Percentiles rank a stretch among this genome's conserved stretches.
These are phyloP conservation scores for Amblyjoppa proteus DNA, from an alignment of 2,888 invertebrate genomes.

Conservation along the genomic window DNA sequence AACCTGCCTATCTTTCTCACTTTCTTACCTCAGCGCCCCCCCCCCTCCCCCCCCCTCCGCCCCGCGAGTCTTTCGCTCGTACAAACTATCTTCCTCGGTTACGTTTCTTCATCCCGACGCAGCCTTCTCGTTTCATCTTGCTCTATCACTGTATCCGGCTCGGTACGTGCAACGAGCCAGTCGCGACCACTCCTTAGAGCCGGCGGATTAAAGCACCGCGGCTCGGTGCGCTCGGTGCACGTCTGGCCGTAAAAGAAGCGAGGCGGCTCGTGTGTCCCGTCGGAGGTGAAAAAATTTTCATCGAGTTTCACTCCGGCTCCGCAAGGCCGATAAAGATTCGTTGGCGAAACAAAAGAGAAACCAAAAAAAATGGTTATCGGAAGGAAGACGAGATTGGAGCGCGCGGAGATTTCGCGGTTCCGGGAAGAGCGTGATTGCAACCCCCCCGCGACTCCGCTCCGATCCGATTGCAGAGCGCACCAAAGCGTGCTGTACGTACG, in stretches of 20 bases:
- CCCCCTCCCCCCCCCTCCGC: neutral
- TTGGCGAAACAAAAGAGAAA: too few relatives aligned
- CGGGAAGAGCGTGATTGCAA: constrained; percentile 47
- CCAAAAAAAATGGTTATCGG: too few relatives aligned
- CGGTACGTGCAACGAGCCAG: constrained; percentile 33
- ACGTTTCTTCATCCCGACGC: constrained; percentile 17
- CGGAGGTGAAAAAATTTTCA: too few relatives aligned
- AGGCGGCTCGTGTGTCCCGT: neutral
- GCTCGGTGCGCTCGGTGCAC: neutral
- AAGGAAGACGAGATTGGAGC: too few relatives aligned
- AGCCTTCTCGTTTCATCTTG: constrained; percentile 2
- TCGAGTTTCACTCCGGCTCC: too few relatives aligned
- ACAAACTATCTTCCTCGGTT: neutral
- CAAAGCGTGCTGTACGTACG: constrained; percentile 14
- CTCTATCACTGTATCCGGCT: constrained; percentile 52
- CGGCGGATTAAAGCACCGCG: constrained; percentile 38
- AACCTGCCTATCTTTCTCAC: constrained; percentile 40
- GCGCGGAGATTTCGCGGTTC: constrained; percentile 11
- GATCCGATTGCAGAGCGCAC: constrained; percentile 59
- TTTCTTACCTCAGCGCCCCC: constrained; percentile 28
- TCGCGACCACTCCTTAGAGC: constrained; percentile 57
- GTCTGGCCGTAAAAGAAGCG: neutral
- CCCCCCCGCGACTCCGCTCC: constrained; percentile 16
- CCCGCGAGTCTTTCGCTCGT: constrained; percentile 18
- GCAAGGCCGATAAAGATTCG: too few relatives aligned